phyloP scores from a whole-genome alignment of 2,888 invertebrate genomes.

The Anoncus sp. region DNA sequence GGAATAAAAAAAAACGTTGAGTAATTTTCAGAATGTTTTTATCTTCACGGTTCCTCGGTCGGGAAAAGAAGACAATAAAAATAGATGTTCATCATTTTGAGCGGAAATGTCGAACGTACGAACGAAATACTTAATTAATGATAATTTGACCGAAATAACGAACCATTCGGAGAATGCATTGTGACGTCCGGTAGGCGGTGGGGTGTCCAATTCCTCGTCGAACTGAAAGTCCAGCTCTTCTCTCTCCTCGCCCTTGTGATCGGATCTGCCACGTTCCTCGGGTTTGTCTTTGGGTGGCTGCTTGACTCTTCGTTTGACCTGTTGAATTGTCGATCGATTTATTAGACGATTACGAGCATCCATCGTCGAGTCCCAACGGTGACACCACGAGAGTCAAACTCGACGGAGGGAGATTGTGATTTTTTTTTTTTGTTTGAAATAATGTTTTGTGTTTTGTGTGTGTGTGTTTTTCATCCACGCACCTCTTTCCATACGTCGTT shows the following conservation, averaged over 20 bases:
- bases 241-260: constrained; percentile 82
- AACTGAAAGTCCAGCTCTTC: constrained; percentile 98
- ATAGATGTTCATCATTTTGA: constrained; percentile 69
- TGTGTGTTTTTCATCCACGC: constrained; percentile 60
- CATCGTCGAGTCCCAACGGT: constrained; percentile 41
- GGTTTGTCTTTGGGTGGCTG: constrained; percentile 77
- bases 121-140: not conserved
- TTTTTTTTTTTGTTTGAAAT: constrained; percentile 10
- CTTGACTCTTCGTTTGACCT: constrained; percentile 83
- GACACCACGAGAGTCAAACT: constrained; percentile 25
- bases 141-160: constrained; percentile 67
- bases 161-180: constrained; percentile 93
- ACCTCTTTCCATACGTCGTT: constrained; percentile 87
- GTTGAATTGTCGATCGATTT: constrained; percentile 57
- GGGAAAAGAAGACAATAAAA: constrained; percentile 78
- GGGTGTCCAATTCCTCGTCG: constrained; percentile 95
- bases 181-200: constrained; percentile 90
- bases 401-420: constrained; percentile 17
- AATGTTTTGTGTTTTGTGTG: constrained; percentile 1
- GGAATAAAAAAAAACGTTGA: no score
- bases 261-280: constrained; percentile 73
- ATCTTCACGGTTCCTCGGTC: constrained; percentile 72
- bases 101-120: not conserved
- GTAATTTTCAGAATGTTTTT: constrained; percentile 60
- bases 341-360: constrained; percentile 35